Evolutionary conservation across 2,888 invertebrate genomes (phyloP).

Genomic region (Phalera bucephala): DNA sequence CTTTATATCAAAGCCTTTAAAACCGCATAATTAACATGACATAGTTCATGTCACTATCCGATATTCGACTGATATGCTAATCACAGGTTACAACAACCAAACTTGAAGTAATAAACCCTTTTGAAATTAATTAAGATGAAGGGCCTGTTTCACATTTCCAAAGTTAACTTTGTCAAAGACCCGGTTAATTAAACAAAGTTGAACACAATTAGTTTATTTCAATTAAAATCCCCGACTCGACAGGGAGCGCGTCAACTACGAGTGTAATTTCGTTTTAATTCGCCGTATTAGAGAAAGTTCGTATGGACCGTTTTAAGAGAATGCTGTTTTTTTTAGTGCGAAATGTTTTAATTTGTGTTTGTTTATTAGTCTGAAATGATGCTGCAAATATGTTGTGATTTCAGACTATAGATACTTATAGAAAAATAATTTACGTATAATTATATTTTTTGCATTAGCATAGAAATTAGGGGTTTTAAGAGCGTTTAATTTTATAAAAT

Average conservation of each 20-base stretch:
- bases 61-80: slow-evolving; percentile 11
- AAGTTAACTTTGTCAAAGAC: slow-evolving; percentile 52
- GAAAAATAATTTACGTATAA: too few relatives aligned
- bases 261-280: slow-evolving; percentile 3
- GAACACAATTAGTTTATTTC: slow-evolving; percentile 37
- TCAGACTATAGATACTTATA: too few relatives aligned
- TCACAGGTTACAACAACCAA: slow-evolving; percentile 15
- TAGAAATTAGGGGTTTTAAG: too few relatives aligned
- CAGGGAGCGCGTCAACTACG: slow-evolving; percentile 1
- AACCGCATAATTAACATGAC: not conserved
- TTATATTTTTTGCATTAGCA: too few relatives aligned
- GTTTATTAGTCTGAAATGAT: not conserved
- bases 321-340: not conserved
- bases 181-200: slow-evolving; percentile 52
- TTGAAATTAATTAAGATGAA: slow-evolving; percentile 49
- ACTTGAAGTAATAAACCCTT: slow-evolving; percentile 40
- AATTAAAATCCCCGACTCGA: slow-evolving; percentile 8
- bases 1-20: slow-evolving; percentile 5
- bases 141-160: slow-evolving; percentile 42
- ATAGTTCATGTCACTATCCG: too few relatives aligned
- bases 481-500: too few relatives aligned
- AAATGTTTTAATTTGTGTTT: not conserved
- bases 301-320: not conserved
- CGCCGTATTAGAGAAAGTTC: not conserved
- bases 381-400: not conserved